A percentile compares a stretch with the other conserved stretches of the same genome.
These are phyloP conservation scores for Hiodon tergisus DNA, from an alignment of 2,113 vertebrate species.

Conservation along the genomic window DNA sequence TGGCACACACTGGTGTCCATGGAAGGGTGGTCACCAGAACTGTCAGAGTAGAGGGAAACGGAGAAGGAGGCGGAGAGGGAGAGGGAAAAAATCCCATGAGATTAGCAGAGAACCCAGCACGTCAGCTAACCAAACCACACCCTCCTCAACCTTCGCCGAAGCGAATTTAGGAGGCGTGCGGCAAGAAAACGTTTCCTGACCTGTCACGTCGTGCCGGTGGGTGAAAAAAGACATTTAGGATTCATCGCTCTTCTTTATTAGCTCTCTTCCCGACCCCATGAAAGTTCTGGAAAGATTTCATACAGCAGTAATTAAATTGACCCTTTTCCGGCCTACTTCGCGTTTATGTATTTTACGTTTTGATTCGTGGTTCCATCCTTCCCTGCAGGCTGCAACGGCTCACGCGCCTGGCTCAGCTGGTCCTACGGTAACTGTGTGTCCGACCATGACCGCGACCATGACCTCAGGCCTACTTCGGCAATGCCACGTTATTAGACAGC, in stretches of 20 bases:
- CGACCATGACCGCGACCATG: too few species aligned
- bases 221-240: constrained; percentile 2
- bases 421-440: background rate
- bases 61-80: too few species aligned
- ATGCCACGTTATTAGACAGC: background rate
- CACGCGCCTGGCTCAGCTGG: background rate
- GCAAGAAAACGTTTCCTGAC: constrained; percentile 1
- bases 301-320: constrained; percentile 48
- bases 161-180: constrained; percentile 2
- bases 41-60: too few species aligned
- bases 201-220: constrained; percentile 1
- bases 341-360: constrained; percentile 50
- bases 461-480: too few species aligned
- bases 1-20: constrained; percentile 42
- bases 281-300: constrained; percentile 51
- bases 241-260: constrained; percentile 4
- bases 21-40: too few species aligned
- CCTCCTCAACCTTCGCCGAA: background rate
- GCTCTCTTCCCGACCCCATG: constrained; percentile 12
- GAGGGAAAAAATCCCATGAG: too few species aligned
- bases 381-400: constrained; percentile 35
- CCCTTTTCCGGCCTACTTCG: constrained; percentile 47
- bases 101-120: too few species aligned
- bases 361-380: constrained; percentile 31
- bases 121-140: background rate